Evolutionary conservation across 2,113 vertebrate genomes (phyloP).

Genomic region (Tetraodon nigroviridis): DNA sequence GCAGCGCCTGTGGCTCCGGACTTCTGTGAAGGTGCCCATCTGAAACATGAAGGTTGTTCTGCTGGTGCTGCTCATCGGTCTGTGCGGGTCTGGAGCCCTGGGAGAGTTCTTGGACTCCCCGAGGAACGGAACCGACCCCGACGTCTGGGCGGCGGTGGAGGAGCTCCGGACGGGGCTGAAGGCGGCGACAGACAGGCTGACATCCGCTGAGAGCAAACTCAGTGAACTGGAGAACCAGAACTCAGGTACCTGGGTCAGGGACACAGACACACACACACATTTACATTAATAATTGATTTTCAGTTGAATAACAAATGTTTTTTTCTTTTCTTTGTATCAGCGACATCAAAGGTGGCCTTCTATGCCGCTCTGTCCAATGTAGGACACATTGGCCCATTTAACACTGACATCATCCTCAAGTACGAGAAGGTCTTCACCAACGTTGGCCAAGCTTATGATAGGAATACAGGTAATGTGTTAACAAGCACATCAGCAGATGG

Average conservation of each 20-base stretch:
- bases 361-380: neutral
- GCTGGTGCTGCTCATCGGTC: constrained; percentile 5
- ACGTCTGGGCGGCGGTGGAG: constrained; percentile 5
- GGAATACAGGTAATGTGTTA: constrained; percentile 15
- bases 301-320: too few relatives aligned
- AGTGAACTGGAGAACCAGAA: constrained; percentile 4
- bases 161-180: neutral
- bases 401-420: constrained; percentile 2
- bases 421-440: constrained; percentile 13
- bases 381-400: neutral
- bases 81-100: constrained; percentile 3
- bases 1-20: neutral
- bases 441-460: constrained; percentile 14
- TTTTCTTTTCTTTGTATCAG: neutral
- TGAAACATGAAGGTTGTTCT: constrained; percentile 16
- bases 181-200: neutral
- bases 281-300: too few relatives aligned
- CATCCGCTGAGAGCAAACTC: neutral
- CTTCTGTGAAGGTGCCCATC: neutral
- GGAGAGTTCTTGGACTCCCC: neutral
- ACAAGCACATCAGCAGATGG: neutral
- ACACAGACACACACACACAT: neutral
- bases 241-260: constrained; percentile 1
- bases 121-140: neutral
- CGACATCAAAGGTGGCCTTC: constrained; percentile 17